Conservation (phyloP, 2,888 invertebrate genomes). For the Proisotoma minuta region DNA sequence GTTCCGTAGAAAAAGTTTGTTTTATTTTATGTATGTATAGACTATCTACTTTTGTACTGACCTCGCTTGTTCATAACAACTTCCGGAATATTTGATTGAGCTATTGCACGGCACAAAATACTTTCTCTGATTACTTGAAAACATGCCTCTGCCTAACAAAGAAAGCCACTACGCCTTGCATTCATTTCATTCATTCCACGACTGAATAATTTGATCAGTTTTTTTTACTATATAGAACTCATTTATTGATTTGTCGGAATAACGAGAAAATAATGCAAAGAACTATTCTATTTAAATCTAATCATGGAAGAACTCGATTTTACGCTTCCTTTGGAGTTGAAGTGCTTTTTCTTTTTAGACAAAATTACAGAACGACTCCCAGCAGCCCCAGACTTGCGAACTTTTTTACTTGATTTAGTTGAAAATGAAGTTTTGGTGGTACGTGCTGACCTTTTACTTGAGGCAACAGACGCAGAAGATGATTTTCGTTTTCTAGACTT, state of each 20-base stretch:
- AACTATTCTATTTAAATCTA: conserved; percentile 1
- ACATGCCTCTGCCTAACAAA: no score
- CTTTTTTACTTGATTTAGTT: conserved; percentile 7
- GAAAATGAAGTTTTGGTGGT: conserved; percentile 11
- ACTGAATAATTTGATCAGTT: no score
- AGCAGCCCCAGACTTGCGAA: conserved; percentile 14
- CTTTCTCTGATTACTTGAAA: no score
- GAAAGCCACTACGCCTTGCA: no score
- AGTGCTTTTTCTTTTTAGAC: neutral
- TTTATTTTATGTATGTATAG: no score
- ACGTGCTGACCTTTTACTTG: conserved; percentile 18
- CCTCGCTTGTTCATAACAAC: neutral
- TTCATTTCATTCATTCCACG: no score
- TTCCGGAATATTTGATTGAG: conserved; percentile 6
- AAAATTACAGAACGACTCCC: neutral
- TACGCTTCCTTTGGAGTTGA: neutral
- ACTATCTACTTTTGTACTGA: neutral
- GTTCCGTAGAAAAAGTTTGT: no score
- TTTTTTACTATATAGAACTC: no score
- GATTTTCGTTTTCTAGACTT: conserved; percentile 9
- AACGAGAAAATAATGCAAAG: no score
- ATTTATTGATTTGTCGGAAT: no score
- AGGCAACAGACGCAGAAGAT: conserved; percentile 17
- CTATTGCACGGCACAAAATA: neutral
- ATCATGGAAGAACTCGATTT: neutral